These are phyloP conservation scores for Boleophthalmus pectinirostris DNA, from an alignment of 2,113 vertebrate genomes.

Conservation along the genomic window DNA sequence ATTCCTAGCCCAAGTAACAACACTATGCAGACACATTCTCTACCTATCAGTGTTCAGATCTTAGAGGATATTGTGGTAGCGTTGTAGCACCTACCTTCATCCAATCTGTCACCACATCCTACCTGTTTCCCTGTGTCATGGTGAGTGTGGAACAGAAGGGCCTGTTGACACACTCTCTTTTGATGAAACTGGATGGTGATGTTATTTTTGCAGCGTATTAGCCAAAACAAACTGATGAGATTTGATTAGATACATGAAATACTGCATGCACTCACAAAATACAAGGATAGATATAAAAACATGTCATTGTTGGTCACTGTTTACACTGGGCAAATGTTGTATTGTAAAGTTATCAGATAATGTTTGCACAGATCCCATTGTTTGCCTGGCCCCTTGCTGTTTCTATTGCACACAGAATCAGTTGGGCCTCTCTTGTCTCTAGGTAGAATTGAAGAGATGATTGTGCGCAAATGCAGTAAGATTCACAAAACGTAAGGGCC, in stretches of 20 bases:
- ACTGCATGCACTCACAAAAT: neutral
- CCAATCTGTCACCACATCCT: neutral
- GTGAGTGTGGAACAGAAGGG: neutral
- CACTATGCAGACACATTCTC: neutral
- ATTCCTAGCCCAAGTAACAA: neutral
- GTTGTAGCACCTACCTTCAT: neutral
- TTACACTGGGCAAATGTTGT: neutral
- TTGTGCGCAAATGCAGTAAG: neutral
- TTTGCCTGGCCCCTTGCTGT: neutral
- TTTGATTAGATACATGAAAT: neutral
- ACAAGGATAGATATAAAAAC: neutral
- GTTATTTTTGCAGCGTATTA: neutral
- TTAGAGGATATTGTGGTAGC: neutral
- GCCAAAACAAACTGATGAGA: neutral
- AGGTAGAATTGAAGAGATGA: neutral
- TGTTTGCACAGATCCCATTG: neutral
- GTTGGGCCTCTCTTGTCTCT: neutral
- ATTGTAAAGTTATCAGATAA: neutral
- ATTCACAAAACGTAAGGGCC: neutral
- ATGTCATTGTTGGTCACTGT: neutral
- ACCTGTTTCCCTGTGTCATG: constrained; percentile 7
- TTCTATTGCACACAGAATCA: neutral
- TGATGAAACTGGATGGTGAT: neutral
- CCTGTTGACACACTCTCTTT: neutral
- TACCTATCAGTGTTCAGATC: neutral